Base-by-base conservation (phyloP, 2,797 vertebrate genomes). In the Leuciscus waleckii region DNA sequence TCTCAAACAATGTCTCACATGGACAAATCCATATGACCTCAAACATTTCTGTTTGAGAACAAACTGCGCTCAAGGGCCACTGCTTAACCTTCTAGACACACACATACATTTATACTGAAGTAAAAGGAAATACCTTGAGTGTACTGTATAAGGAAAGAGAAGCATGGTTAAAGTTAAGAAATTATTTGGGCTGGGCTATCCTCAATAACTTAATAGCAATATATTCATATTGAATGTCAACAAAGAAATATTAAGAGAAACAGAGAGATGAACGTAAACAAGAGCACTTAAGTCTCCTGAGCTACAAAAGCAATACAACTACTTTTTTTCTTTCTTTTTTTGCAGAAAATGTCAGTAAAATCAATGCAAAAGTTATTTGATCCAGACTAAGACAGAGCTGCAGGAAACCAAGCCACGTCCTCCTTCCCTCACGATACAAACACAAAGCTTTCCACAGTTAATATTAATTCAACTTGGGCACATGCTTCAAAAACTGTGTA, bases 351-450 rank as follows among this genome's bases (percentile, higher is more conserved):
- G 61, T 35, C 58, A 23, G 19, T 32, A 21, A 67, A 67, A 79
- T 67, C 77, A 67, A 67, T 65, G 19, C 19, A 4, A 80, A 79
- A 21, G 29, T 68, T 23, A 67, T 80, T 35, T 68, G 78, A 51
- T 67, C 19, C 43, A 43, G n/a, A 79, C 58, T 70, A 13, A 79
- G 58, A 79, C 58, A 69, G 51, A 81, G 35, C 49, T 41, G 4
- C 16, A 71, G 54, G 37, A 61, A 70, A 19, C 29, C 41, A 83
- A 17, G 29, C 14, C 32, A 32, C 7, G 14, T 67, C 5, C 29
- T 14, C 17, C 16, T 79, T 80, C 29, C 23, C 37, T 73, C 29
- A 19, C 17, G 19, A 37, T 56, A 23, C 16, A 49, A 74, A 82
- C 68, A 26, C 32, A 58, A 37, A 69, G 46, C 29, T 71, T 70